A percentile compares a stretch with the other conserved stretches of the same genome.
Evolutionary conservation across 2,113 vertebrate species (phyloP).

Genomic region (Rissa tridactyla): DNA sequence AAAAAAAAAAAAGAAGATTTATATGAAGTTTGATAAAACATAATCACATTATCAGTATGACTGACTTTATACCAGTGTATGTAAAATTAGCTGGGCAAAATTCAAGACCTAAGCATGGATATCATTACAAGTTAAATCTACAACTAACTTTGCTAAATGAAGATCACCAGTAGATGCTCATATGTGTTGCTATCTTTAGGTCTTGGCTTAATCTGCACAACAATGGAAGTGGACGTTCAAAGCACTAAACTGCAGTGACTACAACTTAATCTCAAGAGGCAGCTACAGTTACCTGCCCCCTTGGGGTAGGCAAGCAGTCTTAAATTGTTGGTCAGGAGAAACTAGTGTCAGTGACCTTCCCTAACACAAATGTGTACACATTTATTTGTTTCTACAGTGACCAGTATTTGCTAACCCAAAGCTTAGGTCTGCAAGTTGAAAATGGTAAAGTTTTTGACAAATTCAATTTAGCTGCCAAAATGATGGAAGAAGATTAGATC

Average conservation of each 20-base stretch:
- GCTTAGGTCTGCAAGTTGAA: not conserved
- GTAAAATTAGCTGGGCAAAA: not conserved
- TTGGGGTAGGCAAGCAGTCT: not conserved
- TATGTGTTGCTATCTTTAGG: not conserved
- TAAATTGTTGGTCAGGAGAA: not conserved
- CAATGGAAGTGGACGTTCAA: not conserved
- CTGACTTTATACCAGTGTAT: not conserved
- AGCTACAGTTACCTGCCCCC: not conserved
- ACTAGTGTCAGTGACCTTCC: not conserved
- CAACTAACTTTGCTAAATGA: not conserved
- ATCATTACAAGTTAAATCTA: not conserved
- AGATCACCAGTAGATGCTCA: not conserved
- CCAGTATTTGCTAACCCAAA: not conserved
- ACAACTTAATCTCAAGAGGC: not conserved
- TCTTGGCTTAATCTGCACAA: not conserved
- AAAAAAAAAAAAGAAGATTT: not conserved
- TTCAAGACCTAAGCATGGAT: not conserved
- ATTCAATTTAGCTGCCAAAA: not conserved
- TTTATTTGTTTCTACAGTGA: not conserved
- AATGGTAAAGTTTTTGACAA: not conserved
- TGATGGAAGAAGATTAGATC: not conserved
- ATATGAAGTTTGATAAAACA: not conserved
- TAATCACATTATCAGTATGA: not conserved
- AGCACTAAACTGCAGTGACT: not conserved
- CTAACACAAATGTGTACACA: accelerated